Conservation (phyloP, 1,140 invertebrate genomes). For the Temnothorax curvispinosus region DNA sequence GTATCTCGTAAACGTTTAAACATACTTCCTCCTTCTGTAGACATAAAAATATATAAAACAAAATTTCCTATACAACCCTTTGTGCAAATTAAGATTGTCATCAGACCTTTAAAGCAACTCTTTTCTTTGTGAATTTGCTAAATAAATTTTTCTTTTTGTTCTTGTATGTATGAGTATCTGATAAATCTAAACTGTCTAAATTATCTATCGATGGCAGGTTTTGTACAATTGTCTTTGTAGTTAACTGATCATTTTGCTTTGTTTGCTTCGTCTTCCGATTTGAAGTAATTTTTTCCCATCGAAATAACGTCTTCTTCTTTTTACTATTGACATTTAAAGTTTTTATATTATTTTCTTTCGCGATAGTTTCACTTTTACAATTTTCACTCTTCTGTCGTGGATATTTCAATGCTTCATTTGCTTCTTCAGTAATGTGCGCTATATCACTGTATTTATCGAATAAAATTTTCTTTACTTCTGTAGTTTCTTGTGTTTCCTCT, state of each 20-base stretch:
- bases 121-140: constrained; percentile 51
- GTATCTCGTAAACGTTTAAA: not conserved
- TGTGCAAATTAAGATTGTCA: not conserved
- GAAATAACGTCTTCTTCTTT: constrained; percentile 27
- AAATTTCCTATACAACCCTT: not conserved
- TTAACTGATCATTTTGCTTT: constrained; percentile 21
- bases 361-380: not conserved
- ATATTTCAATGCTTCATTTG: not conserved
- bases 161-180: not conserved
- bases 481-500: not conserved
- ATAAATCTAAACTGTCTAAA: constrained; percentile 30
- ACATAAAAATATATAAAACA: not conserved
- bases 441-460: not conserved
- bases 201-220: constrained; percentile 58
- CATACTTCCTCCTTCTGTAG: not conserved
- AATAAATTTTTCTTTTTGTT: constrained; percentile 46
- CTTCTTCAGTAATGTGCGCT: not conserved
- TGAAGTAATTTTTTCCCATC: constrained; percentile 37
- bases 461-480: constrained; percentile 19
- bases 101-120: constrained; percentile 40
- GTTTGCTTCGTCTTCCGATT: constrained; percentile 28
- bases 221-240: not conserved
- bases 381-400: constrained; percentile 9
- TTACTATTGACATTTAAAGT: constrained; percentile 16
- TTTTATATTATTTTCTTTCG: not conserved